These are phyloP conservation scores for Heterochromis multidens DNA, from an alignment of 2,113 vertebrate genomes.

Conservation along the genomic window DNA sequence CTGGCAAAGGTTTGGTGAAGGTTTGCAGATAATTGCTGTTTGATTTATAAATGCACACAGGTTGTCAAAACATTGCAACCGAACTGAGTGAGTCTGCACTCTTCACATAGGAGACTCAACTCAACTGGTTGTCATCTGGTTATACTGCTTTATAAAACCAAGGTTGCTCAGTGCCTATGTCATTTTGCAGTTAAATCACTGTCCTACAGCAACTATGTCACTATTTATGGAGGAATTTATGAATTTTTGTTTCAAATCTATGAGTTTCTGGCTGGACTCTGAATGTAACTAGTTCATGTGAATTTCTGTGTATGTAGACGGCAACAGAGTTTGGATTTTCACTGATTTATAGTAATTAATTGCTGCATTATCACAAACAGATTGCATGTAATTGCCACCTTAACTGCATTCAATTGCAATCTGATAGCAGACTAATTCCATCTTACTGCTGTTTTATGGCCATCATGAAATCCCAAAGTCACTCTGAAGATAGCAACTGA, in stretches of 20 bases:
- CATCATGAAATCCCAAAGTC: neutral
- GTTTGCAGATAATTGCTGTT: neutral
- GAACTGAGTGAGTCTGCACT: neutral
- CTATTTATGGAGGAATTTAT: neutral
- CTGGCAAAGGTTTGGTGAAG: neutral
- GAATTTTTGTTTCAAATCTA: neutral
- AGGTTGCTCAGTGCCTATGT: too few relatives aligned
- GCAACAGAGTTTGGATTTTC: neutral
- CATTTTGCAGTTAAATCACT: neutral
- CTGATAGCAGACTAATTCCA: neutral
- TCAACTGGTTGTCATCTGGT: neutral
- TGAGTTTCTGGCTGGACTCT: neutral
- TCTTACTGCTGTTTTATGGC: neutral
- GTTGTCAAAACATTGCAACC: neutral
- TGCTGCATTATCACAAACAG: neutral
- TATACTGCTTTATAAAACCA: too few relatives aligned
- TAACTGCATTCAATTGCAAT: neutral
- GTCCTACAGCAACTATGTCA: neutral
- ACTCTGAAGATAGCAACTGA: neutral
- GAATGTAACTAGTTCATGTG: neutral
- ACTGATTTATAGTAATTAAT: neutral
- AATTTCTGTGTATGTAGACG: neutral
- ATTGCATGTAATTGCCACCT: neutral
- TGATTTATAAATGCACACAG: neutral
- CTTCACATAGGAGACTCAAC: neutral